Percentiles rank a stretch among this genome's conserved stretches.
Evolutionary conservation across 2,888 invertebrate species (phyloP).

Genomic region (Rhingia campestris): DNA sequence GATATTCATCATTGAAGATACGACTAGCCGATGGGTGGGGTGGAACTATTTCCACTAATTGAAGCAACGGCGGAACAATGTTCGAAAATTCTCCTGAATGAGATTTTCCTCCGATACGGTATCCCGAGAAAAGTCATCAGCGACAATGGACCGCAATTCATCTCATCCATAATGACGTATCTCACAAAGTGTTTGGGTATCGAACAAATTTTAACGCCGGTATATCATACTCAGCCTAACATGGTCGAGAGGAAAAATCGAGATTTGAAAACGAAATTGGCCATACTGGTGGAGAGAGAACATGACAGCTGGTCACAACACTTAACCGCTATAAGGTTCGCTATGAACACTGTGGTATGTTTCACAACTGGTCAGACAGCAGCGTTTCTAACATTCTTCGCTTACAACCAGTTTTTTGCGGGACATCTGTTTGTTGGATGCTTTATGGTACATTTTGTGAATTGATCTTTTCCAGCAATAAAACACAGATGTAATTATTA

Average conservation of each 20-base stretch:
- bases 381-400: too few relatives aligned
- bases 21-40: slow-evolving; percentile 35
- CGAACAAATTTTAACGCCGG: background rate
- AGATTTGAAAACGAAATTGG: background rate
- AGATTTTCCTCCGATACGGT: slow-evolving; percentile 74
- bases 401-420: too few relatives aligned
- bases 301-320: background rate
- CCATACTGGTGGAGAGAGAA: background rate
- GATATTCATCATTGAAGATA: background rate
- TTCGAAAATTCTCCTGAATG: slow-evolving; percentile 75
- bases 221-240: background rate
- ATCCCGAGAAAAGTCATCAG: too few relatives aligned
- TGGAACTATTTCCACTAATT: slow-evolving; percentile 75
- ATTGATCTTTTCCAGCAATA: too few relatives aligned
- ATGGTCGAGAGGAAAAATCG: background rate
- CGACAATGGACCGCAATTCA: background rate
- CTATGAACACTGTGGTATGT: too few relatives aligned
- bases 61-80: slow-evolving; percentile 76
- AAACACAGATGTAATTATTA: too few relatives aligned
- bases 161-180: background rate
- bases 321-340: too few relatives aligned
- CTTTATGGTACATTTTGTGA: too few relatives aligned
- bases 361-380: too few relatives aligned
- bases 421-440: too few relatives aligned
- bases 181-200: background rate